Evolutionary conservation across 2,888 invertebrate species (phyloP), one percentile per base, ranked within the genome.

Genomic region (Noctua janthe): DNA sequence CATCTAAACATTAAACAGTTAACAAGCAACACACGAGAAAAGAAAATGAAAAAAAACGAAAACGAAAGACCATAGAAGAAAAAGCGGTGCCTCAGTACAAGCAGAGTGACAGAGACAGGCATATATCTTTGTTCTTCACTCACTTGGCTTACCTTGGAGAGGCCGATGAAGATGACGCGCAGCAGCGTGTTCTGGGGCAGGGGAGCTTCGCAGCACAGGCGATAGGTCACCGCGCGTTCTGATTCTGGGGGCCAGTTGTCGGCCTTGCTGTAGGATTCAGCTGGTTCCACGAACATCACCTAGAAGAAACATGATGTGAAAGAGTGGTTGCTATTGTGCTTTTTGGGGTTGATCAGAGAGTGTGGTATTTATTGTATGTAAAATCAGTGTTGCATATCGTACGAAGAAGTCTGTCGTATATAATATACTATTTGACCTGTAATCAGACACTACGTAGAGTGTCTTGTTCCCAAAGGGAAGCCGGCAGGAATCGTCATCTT

Each of bases 241-340:
- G 98, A 98, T 95, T 99, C 99, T 0, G 99, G 98, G 1, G 99
- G 99, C 99, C 99, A 99, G 94, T 98, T 98, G 95, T 98, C 98
- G 84, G 98, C 97, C 94, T 98, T 98, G 91, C 98, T 98, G 95
- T 99, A 99, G 81, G 98, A 97, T 84, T 99, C 99, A 0, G 98
- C 97, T 79, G 97, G 97, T 93, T 99, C 99, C 85, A 99, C 97
- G 86, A 99, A 97, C 93, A 99, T 97, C 90, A 98, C 97, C 97
- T 97, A 6, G 0, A 13, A 2, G 10, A n/a, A 1, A n/a, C 2
- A 17, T 74, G 15, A 11, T 1, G 47, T 47, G 4, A 39, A 35
- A 35, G 17, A 47, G 3, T 6, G 20, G 20, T 15, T 39, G 29
- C 59, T 62, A n/a, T n/a, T 56, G 56, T 11, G 23, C n/a, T 59